These are phyloP conservation scores for Chrysaora quinquecirrha DNA, from an alignment of 30 jellyfish, hydroid and myxozoan genomes.

Conservation along the genomic window DNA sequence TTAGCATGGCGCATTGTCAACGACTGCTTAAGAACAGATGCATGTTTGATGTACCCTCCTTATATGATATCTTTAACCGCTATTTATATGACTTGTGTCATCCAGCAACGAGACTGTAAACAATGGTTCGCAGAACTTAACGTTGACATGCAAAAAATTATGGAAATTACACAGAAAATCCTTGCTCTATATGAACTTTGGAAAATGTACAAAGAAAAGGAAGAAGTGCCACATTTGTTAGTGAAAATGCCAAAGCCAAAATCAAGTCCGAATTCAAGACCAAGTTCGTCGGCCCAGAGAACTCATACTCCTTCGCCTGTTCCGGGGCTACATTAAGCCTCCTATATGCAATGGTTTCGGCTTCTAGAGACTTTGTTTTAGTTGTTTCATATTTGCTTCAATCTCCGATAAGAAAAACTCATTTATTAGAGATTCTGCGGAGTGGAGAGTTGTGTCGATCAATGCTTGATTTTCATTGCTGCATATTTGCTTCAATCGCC, in stretches of 20 bases:
- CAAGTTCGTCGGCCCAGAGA: slow-evolving; percentile 88
- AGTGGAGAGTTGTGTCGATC: too few species aligned
- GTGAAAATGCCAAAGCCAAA: slow-evolving; percentile 94
- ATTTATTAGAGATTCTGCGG: too few species aligned
- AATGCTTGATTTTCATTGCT: too few species aligned
- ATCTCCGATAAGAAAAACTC: too few species aligned
- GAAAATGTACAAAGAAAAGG: slow-evolving; percentile 87
- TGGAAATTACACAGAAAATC: slow-evolving; percentile 78
- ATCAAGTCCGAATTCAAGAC: slow-evolving; percentile 85
- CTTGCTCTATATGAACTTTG: slow-evolving; percentile 88
- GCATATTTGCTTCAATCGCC: too few species aligned
- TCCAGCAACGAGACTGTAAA: slow-evolving; percentile 89
- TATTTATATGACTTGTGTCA: slow-evolving; percentile 92
- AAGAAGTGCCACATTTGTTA: slow-evolving; percentile 71
- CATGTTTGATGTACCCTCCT: slow-evolving; percentile 84
- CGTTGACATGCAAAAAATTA: slow-evolving; percentile 75
- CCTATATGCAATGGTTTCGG: background rate
- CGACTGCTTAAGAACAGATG: slow-evolving; percentile 87
- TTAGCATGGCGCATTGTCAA: slow-evolving; percentile 91
- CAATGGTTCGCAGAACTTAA: slow-evolving; percentile 95
- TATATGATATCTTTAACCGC: slow-evolving; percentile 89
- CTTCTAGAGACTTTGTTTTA: too few species aligned
- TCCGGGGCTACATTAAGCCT: slow-evolving; percentile 54
- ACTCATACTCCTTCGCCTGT: slow-evolving; percentile 96
- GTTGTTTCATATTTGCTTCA: too few species aligned